phyloP scores from a whole-genome alignment of 2,888 invertebrate genomes.

The Baccha elongata region DNA sequence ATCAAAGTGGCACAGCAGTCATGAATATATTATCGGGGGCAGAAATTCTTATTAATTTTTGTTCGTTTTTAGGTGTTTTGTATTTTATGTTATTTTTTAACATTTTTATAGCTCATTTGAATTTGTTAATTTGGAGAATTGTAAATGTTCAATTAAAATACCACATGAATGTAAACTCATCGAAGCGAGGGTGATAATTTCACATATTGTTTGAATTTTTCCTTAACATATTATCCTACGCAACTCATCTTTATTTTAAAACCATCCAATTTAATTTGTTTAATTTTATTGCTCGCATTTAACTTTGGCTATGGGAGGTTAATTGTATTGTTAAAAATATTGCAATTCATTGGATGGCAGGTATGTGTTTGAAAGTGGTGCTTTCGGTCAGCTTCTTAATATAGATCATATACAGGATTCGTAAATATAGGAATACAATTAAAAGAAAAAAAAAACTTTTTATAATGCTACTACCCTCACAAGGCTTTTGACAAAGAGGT shows the following conservation, averaged over 20 bases:
- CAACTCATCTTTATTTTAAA: neutral
- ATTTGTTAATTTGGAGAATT: slow-evolving; percentile 39
- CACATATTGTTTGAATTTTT: neutral
- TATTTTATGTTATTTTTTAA: too few relatives aligned
- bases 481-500: neutral
- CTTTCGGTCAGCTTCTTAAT: neutral
- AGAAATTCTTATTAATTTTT: slow-evolving; percentile 18
- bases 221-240: neutral
- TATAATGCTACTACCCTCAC: too few relatives aligned
- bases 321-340: neutral
- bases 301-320: neutral
- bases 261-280: neutral
- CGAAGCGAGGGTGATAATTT: neutral
- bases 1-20: slow-evolving; percentile 39
- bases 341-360: neutral
- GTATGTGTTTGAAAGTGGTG: neutral
- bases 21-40: neutral
- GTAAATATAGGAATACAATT: too few relatives aligned
- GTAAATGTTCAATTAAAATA: slow-evolving; percentile 17
- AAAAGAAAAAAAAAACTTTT: too few relatives aligned
- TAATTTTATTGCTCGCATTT: neutral
- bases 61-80: too few relatives aligned
- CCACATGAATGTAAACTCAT: neutral
- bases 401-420: too few relatives aligned
- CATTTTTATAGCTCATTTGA: neutral